Evolutionary conservation across 2,888 invertebrate genomes (phyloP), one percentile per base, ranked within the genome.

Genomic region (Endomychus coccineus): DNA sequence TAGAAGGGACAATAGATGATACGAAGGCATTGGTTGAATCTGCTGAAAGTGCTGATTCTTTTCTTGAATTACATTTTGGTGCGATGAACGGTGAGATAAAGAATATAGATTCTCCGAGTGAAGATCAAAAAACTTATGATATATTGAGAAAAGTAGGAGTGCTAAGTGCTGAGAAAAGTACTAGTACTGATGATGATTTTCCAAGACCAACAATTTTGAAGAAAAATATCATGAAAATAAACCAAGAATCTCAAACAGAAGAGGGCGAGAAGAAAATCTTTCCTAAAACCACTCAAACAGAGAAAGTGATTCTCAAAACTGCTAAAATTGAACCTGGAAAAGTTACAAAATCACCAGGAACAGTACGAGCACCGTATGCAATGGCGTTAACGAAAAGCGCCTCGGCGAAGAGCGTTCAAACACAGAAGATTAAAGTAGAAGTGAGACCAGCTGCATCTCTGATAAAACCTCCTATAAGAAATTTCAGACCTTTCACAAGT

Each of bases 121-220:
- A 66, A 46, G 67, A 67, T 46, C 64, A 66, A 43, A 59, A 55
- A 48, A 66, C 66, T 4, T 67, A 66, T 32, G 64, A 66, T 44
- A 62, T 56, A 9, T 45, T 65, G 11, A 51, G 64, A 10, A 64
- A 62, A 46, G 48, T 60, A 17, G 62, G 62, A 1, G 65, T 67
- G 10, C 52, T 59, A 44, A 62, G 61, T 47, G 57, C 59, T 11
- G 66, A 66, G 40, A 66, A 66, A 46, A 54, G 64, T 34, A 66
- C 65, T 4, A 62, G 58, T 32, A 67, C 66, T n/a, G 61, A 62
- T 27, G 60, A 58, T 28, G 61, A 64, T 41, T 61, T 60, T 42
- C 61, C 62, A 3, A 55, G 56, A 41, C 53, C 62, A 46, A 41
- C 51, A 9, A 33, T 48, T 6, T 16, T 54, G 16, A 61, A 53